Percentiles rank a stretch among this genome's conserved stretches.
phyloP scores from a whole-genome alignment of 2,113 vertebrate species.

The Piprites chloris region DNA sequence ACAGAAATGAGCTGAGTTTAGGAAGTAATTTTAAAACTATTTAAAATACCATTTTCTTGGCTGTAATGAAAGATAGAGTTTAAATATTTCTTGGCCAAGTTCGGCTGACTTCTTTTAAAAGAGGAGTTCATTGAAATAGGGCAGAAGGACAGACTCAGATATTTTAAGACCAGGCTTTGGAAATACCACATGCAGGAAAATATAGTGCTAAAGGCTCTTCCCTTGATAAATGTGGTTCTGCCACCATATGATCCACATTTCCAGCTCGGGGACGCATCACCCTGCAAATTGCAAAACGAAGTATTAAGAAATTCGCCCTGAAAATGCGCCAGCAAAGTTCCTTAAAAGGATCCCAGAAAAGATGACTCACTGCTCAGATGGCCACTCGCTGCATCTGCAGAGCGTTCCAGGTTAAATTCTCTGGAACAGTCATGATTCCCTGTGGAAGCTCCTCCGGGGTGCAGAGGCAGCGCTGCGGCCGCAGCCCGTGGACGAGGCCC shows the following conservation, averaged over 20 bases:
- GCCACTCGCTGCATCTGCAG: neutral
- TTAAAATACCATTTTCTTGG: neutral
- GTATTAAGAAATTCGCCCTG: neutral
- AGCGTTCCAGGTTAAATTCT: neutral
- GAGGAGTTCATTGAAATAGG: neutral
- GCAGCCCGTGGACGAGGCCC: neutral
- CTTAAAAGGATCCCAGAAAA: constrained; percentile 11
- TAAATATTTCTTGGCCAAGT: neutral
- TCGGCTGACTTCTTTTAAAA: neutral
- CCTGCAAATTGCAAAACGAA: constrained; percentile 1
- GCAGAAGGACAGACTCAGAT: neutral
- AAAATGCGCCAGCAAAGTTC: neutral
- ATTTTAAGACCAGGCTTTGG: constrained; percentile 12
- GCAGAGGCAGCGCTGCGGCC: neutral
- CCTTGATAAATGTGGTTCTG: neutral
- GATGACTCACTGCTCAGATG: constrained; percentile 15
- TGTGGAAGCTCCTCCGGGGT: neutral
- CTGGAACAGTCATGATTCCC: neutral
- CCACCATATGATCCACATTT: neutral
- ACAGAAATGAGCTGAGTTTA: neutral
- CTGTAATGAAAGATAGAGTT: neutral
- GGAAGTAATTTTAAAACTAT: neutral
- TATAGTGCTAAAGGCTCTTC: neutral
- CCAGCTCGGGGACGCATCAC: neutral
- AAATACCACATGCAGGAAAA: neutral